Base-by-base conservation (phyloP, 2,888 invertebrate species). In the Sisyra terminalis region DNA sequence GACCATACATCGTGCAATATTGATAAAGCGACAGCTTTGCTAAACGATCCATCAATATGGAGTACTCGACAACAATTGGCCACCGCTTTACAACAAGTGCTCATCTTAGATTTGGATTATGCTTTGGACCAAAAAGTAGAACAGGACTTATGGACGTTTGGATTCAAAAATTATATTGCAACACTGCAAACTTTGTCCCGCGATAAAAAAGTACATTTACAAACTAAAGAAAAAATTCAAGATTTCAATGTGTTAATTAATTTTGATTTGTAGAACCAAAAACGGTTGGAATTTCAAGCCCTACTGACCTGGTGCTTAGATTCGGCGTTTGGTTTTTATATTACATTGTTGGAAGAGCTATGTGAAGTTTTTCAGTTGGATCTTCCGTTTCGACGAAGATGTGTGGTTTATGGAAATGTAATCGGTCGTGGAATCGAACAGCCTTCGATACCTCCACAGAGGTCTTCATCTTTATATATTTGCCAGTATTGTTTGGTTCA, bases 401-500 rank as follows among this genome's bases (percentile, higher is more conserved):
- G 59, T 36, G 53, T 51, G 50, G 50, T 57, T 30, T 58, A 59
- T 51, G 57, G 61, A n/a, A 59, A 59, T 46, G 50, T 52, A 11
- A 56, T 51, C 42, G 44, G 45, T 13, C 48, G 48, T 39, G 48
- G 45, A 18, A 47, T 48, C 45, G 51, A 51, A 13, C 57, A 60
- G 41, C 52, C 55, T 32, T 44, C 51, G 11, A 55, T 53, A 45
- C 56, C 66, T 41, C 72, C 73, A 37, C 73, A 78, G 48, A 70
- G 73, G 43, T 74, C 75, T 32, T 84, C 85, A 8, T 84, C 83
- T 56, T 71, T 83, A 45, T 89, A 88, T 63, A 80, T 87, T 52
- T 84, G 85, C 58, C 88, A 89, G 57, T 84, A 89, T 61, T 88
- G 88, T 59, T 70, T 89, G 45, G 85, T 89, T 44, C 90, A 89